A percentile compares a stretch with the other conserved stretches of the same genome.
These are phyloP conservation scores for Daktulosphaira vitifoliae DNA, from an alignment of 1,140 invertebrate genomes.

Conservation along the genomic window DNA sequence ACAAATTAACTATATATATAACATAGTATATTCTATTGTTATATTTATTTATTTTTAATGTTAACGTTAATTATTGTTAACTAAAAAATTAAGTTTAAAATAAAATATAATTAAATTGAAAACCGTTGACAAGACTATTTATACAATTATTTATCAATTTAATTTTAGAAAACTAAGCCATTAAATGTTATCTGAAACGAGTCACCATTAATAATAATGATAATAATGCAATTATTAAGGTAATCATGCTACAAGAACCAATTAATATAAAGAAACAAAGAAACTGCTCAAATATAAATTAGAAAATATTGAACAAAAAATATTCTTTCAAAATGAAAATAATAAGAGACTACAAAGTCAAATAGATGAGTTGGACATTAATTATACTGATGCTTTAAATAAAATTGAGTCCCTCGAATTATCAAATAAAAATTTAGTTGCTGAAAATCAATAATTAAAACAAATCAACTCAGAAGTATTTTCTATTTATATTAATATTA, in stretches of 20 bases:
- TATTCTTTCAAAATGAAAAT: constrained; percentile 13
- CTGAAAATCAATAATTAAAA: constrained; percentile 30
- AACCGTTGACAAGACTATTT: too few relatives aligned
- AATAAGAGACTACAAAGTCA: constrained; percentile 16
- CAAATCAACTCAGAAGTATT: constrained; percentile 32
- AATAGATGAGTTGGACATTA: constrained; percentile 23
- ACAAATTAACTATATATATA: too few relatives aligned
- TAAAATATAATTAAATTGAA: too few relatives aligned
- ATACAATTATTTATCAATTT: too few relatives aligned
- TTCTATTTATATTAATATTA: too few relatives aligned
- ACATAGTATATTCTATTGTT: too few relatives aligned
- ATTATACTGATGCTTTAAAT: constrained; percentile 31
- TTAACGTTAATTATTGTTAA: too few relatives aligned
- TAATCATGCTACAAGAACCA: constrained; percentile 26
- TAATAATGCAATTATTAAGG: too few relatives aligned
- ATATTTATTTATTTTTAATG: too few relatives aligned
- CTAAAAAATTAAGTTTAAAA: too few relatives aligned
- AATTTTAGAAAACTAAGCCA: constrained; percentile 23
- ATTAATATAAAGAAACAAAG: constrained; percentile 17
- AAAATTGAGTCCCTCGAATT: constrained; percentile 26
- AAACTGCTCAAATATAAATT: constrained; percentile 28
- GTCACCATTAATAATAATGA: constrained; percentile 30
- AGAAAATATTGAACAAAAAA: constrained; percentile 25
- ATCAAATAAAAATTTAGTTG: constrained; percentile 26
- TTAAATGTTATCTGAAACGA: constrained; percentile 20